A percentile compares a stretch with the other conserved stretches of the same genome.
These are phyloP conservation scores for Andrena hattorfiana DNA, from an alignment of 2,888 invertebrate species.

Conservation along the genomic window DNA sequence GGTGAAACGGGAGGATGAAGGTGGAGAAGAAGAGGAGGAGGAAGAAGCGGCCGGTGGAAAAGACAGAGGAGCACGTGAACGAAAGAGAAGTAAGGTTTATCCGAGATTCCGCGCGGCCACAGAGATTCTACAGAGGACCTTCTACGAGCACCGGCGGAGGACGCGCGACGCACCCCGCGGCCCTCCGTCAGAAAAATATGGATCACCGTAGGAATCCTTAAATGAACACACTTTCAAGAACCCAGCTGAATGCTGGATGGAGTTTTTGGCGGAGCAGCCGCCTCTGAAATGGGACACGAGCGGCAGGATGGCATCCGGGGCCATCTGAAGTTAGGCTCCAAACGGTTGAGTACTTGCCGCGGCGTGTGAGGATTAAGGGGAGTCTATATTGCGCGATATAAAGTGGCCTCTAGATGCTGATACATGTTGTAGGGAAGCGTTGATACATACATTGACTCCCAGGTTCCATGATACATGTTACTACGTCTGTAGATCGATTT, in stretches of 20 bases:
- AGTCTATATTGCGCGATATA: too few relatives aligned
- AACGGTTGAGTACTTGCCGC: background rate
- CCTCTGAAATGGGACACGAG: background rate
- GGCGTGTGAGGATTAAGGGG: too few relatives aligned
- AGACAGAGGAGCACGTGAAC: conserved; percentile 7
- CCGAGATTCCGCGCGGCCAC: conserved; percentile 50
- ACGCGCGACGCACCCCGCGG: background rate
- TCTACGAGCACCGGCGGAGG: background rate
- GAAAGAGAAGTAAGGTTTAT: conserved; percentile 55
- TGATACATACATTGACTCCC: too few relatives aligned
- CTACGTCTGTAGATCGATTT: too few relatives aligned
- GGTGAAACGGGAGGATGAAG: conserved; percentile 48
- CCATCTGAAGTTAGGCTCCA: background rate
- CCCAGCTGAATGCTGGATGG: too few relatives aligned
- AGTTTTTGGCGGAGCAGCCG: background rate
- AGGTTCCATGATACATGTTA: too few relatives aligned
- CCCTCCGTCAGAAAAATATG: background rate
- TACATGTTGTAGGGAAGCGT: too few relatives aligned
- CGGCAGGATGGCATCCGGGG: background rate
- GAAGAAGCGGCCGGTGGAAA: conserved; percentile 20
- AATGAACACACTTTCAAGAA: too few relatives aligned
- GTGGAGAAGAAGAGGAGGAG: conserved; percentile 24
- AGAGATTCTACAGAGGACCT: conserved; percentile 23
- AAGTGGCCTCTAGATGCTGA: too few relatives aligned
- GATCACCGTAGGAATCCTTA: background rate